Percentiles rank a stretch among this genome's conserved stretches.
phyloP scores from a whole-genome alignment of 37 sponge, comb jelly and placozoan genomes.

The Ianthella basta region DNA sequence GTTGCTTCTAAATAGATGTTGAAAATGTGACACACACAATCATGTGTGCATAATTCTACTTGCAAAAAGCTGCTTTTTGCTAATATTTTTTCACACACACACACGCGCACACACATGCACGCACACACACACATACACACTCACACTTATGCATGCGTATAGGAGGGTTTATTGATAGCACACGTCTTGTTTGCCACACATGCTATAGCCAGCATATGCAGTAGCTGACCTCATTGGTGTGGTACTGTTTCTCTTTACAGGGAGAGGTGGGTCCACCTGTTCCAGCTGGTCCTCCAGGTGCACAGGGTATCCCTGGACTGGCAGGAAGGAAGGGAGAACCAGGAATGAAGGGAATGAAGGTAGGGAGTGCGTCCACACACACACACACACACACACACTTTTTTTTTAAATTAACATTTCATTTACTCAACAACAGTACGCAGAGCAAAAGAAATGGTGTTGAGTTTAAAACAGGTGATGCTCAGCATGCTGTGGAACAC shows the following conservation, averaged over 20 bases:
- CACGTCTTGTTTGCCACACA: too few species aligned
- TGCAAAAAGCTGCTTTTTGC: not conserved
- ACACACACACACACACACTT: not conserved
- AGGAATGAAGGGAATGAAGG: constrained; percentile 18
- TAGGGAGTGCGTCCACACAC: not conserved
- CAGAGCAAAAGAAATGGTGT: too few species aligned
- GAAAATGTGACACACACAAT: not conserved
- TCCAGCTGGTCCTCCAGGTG: not conserved
- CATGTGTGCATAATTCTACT: not conserved
- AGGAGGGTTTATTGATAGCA: too few species aligned
- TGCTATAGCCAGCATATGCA: too few species aligned
- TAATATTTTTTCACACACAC: not conserved
- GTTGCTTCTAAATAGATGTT: too few species aligned
- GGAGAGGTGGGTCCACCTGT: constrained; percentile 45
- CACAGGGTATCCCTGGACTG: not conserved
- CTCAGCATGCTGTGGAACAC: too few species aligned
- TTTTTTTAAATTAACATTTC: too few species aligned
- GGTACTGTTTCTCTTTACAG: too few species aligned
- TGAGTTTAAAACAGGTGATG: too few species aligned
- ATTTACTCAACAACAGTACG: too few species aligned
- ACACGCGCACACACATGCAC: constrained; percentile 19
- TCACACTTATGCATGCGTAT: too few species aligned
- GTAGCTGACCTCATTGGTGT: too few species aligned
- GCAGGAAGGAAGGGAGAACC: constrained; percentile 14
- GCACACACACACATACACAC: constrained; percentile 15